These are phyloP conservation scores for Lates calcarifer DNA, from an alignment of 2,113 vertebrate genomes.

Conservation along the genomic window DNA sequence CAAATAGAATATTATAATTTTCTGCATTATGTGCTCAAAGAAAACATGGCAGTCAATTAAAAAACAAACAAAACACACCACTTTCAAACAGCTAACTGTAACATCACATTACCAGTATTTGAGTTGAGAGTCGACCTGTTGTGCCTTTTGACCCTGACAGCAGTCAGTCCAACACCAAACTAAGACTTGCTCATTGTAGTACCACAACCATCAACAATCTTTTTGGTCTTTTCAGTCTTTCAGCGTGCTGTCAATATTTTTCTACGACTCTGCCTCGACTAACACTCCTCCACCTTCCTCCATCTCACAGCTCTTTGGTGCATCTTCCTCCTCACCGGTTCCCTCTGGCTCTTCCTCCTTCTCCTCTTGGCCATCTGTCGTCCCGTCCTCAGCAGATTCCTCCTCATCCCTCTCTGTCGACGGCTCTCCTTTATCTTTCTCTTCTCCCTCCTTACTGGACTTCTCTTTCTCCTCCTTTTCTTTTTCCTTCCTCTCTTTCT, in stretches of 20 bases:
- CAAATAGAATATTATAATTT: neutral
- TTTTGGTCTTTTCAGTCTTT: conserved; percentile 67
- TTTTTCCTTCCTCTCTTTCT: conserved; percentile 84
- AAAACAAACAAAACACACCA: neutral
- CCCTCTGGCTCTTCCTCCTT: conserved; percentile 52
- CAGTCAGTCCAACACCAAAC: conserved; percentile 37
- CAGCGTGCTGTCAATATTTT: conserved; percentile 12
- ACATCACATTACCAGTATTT: conserved; percentile 15
- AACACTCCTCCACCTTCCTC: conserved; percentile 38
- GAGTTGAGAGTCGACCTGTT: conserved; percentile 1
- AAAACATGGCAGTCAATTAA: conserved; percentile 10
- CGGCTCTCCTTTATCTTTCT: conserved; percentile 38
- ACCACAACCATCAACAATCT: conserved; percentile 13
- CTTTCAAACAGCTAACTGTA: conserved; percentile 26
- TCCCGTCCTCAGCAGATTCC: conserved; percentile 19
- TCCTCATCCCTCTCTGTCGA: conserved; percentile 38
- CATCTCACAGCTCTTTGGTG: conserved; percentile 28
- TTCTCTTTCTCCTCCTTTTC: conserved; percentile 68
- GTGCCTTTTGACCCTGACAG: conserved; percentile 4
- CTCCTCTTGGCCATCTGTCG: conserved; percentile 26
- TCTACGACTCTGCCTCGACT: conserved; percentile 55
- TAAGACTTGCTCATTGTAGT: conserved; percentile 61
- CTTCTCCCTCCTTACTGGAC: conserved; percentile 34
- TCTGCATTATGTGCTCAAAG: conserved; percentile 19
- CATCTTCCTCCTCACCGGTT: conserved; percentile 29